Conservation (phyloP, 2,888 invertebrate species). For the Melieria crassipennis region DNA sequence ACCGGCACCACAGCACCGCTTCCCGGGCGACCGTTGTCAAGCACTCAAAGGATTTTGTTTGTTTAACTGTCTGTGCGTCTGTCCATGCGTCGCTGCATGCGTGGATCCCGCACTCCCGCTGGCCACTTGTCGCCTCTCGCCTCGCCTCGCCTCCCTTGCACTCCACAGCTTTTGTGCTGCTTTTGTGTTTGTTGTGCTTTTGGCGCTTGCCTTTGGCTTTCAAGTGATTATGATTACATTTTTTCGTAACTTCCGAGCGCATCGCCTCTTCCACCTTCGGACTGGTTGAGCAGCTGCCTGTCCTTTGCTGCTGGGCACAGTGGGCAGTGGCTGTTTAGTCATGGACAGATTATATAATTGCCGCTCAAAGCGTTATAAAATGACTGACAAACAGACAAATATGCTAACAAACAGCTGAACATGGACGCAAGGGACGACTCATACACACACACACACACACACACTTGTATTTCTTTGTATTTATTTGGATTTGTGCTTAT, state of each 20-base stretch:
- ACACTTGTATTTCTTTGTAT: background rate
- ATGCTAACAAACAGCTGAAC: background rate
- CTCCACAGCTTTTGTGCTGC: no score
- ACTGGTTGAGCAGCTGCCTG: no score
- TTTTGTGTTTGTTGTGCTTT: constrained; percentile 37
- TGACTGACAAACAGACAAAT: constrained; percentile 25
- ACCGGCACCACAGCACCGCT: background rate
- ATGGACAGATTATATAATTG: constrained; percentile 32
- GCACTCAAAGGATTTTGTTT: constrained; percentile 12
- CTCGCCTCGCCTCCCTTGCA: no score
- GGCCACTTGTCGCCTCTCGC: no score
- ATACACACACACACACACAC: no score
- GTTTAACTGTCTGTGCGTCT: background rate
- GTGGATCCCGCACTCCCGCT: no score
- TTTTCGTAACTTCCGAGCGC: no score
- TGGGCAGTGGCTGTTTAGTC: background rate
- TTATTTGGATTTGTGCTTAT: background rate
- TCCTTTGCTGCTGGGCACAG: no score
- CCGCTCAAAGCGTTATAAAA: constrained; percentile 32
- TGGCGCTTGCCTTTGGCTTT: constrained; percentile 47
- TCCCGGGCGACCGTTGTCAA: background rate
- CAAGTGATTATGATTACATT: constrained; percentile 56
- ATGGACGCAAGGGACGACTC: no score
- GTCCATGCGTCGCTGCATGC: no score
- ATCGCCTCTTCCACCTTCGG: no score